phyloP scores from a whole-genome alignment of 2,888 invertebrate genomes.

The Azorinus chamasolen region DNA sequence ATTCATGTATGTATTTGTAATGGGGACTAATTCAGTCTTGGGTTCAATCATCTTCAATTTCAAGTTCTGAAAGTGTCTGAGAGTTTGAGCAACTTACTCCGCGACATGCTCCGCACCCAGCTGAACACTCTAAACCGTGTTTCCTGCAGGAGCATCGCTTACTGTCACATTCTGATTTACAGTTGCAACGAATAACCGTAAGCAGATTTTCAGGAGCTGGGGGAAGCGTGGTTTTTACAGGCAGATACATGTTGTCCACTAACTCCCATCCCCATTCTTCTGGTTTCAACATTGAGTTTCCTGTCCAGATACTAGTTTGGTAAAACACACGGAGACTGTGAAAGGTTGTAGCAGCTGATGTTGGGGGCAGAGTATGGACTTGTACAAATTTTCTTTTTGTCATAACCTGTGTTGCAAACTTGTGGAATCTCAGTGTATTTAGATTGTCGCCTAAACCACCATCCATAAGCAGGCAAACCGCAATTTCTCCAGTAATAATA shows the following conservation, averaged over 20 bases:
- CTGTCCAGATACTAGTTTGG: constrained; percentile 64
- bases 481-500: constrained; percentile 12
- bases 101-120: not conserved
- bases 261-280: constrained; percentile 61
- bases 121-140: constrained; percentile 44
- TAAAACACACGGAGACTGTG: constrained; percentile 61
- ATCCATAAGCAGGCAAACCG: constrained; percentile 23
- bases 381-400: constrained; percentile 48
- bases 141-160: constrained; percentile 60
- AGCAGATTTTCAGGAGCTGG: constrained; percentile 54
- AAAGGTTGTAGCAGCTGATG: constrained; percentile 60
- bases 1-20: no score
- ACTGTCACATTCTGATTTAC: constrained; percentile 57
- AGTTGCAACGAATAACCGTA: constrained; percentile 52
- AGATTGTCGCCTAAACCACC: constrained; percentile 29
- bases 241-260: constrained; percentile 9
- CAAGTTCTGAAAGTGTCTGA: no score
- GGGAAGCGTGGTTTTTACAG: constrained; percentile 48
- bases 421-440: constrained; percentile 39
- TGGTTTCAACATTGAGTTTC: constrained; percentile 10
- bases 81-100: no score
- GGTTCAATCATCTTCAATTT: no score
- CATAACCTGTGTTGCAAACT: constrained; percentile 51
- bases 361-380: constrained; percentile 67
- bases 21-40: no score